Base-by-base conservation (phyloP, 2,113 vertebrate species). In the Cichladusa arquata region DNA sequence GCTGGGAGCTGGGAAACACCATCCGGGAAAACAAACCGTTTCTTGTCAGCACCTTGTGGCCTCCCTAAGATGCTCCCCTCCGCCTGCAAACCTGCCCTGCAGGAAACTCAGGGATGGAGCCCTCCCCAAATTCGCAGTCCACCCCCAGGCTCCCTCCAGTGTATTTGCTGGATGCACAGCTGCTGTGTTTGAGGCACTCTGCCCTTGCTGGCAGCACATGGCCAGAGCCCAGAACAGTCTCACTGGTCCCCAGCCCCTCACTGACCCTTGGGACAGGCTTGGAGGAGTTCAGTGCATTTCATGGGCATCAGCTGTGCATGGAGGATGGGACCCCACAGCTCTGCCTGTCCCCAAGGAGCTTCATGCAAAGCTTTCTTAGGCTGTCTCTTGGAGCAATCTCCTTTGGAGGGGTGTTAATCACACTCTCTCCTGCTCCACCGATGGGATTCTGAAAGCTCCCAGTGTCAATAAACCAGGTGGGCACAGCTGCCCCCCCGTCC, bases 201-300 rank as follows among this genome's bases (percentile, higher is more conserved):
- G 54, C 0, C 0, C 42, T 40, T 69, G 58, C 44, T 42, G 60
- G 25, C 29, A 81, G 79, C n/a, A 9, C 4, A 1, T 1, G 6
- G 26, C 29, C 51, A 26, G 33, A 67, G 34, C 53, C 71, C 62
- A 48, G 20, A 22, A 57, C 40, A 72, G 31, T 26, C 36, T 48
- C 2, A 2, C 19, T 9, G 28, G n/a, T 73, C 31, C 64, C 36
- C 72, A 69, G 0, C 3, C 19, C 29, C 14, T 66, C 2, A 7
- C 9, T 25, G 45, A 81, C 36, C 51, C 28, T 34, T 42, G 25
- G 15, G 20, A 6, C 58, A 57, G 72, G n/a, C 67, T 44, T 51
- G 40, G 28, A 70, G 54, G 24, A 77, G 24, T 40, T 78, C 6
- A 1, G 19, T 36, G 15, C 8, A 1, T 61, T 56, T 60, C 0